Percentiles rank a stretch among this genome's conserved stretches.
Conservation (phyloP, 2,113 vertebrate species). For the Dromas ardeola region DNA sequence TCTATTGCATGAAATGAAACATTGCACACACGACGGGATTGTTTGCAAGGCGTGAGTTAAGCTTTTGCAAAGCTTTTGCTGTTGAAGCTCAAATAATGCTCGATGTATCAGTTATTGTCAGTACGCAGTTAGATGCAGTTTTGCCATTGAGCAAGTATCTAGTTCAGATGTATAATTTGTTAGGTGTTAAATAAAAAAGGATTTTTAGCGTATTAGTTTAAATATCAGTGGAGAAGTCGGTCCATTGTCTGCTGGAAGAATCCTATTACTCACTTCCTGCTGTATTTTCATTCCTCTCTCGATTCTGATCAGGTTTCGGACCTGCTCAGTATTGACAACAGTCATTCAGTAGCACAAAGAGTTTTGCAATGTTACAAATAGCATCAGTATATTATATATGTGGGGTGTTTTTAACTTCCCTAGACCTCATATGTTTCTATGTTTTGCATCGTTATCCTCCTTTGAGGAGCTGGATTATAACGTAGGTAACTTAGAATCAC, state of each 20-base stretch:
- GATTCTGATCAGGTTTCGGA: constrained; percentile 58
- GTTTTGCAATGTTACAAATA: neutral
- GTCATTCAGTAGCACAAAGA: constrained; percentile 19
- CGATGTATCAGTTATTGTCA: neutral
- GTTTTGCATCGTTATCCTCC: neutral
- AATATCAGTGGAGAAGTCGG: neutral
- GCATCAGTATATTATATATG: neutral
- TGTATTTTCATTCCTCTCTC: constrained; percentile 63
- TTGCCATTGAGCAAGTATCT: neutral
- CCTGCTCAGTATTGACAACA: constrained; percentile 71
- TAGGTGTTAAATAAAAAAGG: constrained; percentile 42
- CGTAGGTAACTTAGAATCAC: neutral
- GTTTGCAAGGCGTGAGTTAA: neutral
- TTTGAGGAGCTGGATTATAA: neutral
- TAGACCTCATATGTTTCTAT: neutral
- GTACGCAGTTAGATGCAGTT: neutral
- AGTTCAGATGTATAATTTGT: constrained; percentile 10
- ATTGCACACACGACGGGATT: neutral
- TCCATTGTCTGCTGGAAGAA: constrained; percentile 25
- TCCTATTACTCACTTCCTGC: constrained; percentile 75
- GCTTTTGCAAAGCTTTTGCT: neutral
- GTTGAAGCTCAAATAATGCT: neutral
- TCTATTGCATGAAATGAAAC: neutral
- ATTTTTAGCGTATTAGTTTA: neutral
- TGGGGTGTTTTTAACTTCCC: neutral